These are phyloP conservation scores for Lanius ludovicianus DNA, from an alignment of 2,113 vertebrate genomes.

Conservation along the genomic window DNA sequence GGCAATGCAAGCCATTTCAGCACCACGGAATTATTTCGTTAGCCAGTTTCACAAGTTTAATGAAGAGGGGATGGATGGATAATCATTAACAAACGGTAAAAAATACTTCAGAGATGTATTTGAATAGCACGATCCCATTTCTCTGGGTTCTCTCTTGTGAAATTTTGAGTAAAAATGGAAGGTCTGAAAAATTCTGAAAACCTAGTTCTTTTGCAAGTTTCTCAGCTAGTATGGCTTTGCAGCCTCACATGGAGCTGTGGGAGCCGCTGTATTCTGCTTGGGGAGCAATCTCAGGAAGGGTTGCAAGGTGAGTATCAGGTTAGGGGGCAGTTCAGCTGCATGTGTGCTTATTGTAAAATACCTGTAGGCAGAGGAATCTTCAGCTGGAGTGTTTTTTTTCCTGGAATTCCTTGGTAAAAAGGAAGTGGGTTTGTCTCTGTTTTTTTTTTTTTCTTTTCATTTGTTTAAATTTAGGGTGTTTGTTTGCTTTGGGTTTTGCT, in stretches of 20 bases:
- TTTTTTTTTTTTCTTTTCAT: neutral
- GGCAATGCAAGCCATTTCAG: neutral
- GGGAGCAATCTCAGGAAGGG: neutral
- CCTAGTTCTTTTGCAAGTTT: neutral
- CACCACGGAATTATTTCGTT: neutral
- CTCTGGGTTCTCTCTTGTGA: neutral
- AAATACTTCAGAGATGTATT: neutral
- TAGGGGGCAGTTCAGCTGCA: neutral
- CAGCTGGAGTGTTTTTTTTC: neutral
- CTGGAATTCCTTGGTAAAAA: neutral
- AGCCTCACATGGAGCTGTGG: neutral
- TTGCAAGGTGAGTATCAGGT: neutral
- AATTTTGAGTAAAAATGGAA: neutral
- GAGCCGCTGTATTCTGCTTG: neutral
- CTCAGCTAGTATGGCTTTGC: neutral
- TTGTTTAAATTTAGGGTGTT: neutral
- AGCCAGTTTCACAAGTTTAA: neutral
- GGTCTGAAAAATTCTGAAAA: neutral
- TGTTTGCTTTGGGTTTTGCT: neutral
- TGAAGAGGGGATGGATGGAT: neutral
- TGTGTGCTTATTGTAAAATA: neutral
- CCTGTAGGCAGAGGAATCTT: neutral
- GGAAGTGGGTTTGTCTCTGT: neutral
- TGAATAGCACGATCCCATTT: neutral
- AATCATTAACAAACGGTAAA: neutral